Conservation (phyloP, 2,113 vertebrate species). For the Nibea coibor region DNA sequence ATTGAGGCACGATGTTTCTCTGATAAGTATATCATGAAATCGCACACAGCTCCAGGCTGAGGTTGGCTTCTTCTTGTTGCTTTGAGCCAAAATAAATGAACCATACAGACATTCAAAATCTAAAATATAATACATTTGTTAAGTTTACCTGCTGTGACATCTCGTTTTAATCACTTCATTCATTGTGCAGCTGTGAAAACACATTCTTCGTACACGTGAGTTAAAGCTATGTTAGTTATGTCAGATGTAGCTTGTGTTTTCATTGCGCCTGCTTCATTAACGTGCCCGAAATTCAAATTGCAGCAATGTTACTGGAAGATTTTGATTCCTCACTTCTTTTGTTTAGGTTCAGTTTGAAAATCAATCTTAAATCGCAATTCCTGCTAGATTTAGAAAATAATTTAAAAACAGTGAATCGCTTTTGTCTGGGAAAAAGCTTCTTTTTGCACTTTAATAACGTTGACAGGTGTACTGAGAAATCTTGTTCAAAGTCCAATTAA, state of each 20-base stretch:
- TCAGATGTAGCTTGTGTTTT: neutral
- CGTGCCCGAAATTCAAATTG: neutral
- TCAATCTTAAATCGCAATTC: slow-evolving; percentile 25
- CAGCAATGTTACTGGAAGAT: neutral
- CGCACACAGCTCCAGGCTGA: neutral
- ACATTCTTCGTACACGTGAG: neutral
- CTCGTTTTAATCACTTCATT: neutral
- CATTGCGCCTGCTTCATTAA: neutral
- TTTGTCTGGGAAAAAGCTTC: neutral
- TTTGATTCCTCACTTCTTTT: slow-evolving; percentile 2
- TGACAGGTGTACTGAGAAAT: neutral
- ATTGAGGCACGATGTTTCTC: neutral
- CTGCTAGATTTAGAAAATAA: neutral
- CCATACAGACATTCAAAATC: slow-evolving; percentile 14
- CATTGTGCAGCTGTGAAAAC: neutral
- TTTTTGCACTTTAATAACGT: neutral
- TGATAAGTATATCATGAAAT: neutral
- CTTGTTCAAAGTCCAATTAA: neutral
- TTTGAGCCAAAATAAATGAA: slow-evolving; percentile 28
- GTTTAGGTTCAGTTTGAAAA: slow-evolving; percentile 29
- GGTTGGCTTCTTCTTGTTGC: slow-evolving; percentile 1
- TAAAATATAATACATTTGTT: slow-evolving; percentile 7
- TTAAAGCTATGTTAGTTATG: neutral
- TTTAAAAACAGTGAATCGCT: slow-evolving; percentile 1
- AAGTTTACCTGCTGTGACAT: neutral